Conservation (phyloP, 2,113 vertebrate genomes). For the Campylomormyrus numenius region DNA sequence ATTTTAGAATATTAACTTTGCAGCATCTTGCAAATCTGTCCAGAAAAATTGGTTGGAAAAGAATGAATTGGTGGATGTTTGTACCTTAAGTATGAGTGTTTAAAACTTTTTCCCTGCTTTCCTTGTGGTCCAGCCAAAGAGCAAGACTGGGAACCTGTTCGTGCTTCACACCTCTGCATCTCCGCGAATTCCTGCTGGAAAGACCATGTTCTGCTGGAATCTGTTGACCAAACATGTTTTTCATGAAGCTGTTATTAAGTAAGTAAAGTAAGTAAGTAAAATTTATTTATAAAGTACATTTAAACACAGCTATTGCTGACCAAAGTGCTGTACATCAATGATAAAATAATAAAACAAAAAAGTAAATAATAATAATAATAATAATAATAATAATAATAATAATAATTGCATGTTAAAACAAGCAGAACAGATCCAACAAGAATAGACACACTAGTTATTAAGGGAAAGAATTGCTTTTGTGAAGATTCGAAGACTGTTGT, state of each 20-base stretch:
- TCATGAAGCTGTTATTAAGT: not conserved
- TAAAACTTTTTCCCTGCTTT: not conserved
- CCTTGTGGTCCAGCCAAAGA: not conserved
- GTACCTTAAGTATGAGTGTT: not conserved
- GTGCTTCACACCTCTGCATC: not conserved
- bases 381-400: no score
- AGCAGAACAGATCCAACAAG: no score
- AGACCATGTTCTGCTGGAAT: not conserved
- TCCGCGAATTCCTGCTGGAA: not conserved
- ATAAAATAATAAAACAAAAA: no score
- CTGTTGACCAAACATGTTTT: not conserved
- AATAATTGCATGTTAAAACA: no score
- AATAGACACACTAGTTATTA: not conserved
- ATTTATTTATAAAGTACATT: no score
- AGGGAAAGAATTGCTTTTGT: not conserved
- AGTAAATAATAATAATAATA: no score
- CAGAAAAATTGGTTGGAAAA: not conserved
- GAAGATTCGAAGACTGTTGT: not conserved
- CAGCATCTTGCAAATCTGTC: not conserved
- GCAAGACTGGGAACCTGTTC: not conserved
- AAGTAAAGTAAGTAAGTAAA: no score
- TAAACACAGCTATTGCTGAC: no score
- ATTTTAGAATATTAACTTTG: not conserved
- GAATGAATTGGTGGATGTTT: not conserved
- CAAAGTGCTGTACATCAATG: no score